Evolutionary conservation across 2,113 vertebrate species (phyloP).

Genomic region (Regulus satrapa): DNA sequence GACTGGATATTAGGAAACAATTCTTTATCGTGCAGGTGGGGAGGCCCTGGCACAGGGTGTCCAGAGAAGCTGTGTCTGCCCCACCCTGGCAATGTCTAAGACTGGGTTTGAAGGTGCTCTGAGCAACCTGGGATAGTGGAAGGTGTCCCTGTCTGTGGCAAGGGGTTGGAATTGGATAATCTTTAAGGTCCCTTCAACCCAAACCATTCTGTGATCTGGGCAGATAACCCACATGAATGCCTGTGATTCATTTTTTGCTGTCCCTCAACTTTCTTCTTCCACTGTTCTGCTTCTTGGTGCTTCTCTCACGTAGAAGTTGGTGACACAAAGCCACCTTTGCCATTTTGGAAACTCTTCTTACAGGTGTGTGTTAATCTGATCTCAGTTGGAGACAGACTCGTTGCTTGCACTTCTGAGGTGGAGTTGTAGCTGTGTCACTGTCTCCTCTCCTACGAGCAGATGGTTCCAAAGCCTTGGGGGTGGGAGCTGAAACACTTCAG

Average conservation of each 20-base stretch:
- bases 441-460: background rate
- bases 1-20: background rate
- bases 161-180: rapidly evolving
- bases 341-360: background rate
- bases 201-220: background rate
- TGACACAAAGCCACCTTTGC: background rate
- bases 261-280: background rate
- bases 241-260: background rate
- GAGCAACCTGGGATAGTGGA: background rate
- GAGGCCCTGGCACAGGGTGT: background rate
- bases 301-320: rapidly evolving
- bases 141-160: background rate
- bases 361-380: background rate
- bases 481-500: background rate
- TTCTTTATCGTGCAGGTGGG: background rate
- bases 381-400: background rate
- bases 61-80: background rate
- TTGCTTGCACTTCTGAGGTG: background rate
- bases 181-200: background rate
- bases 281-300: background rate
- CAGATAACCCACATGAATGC: background rate
- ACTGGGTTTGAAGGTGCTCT: background rate
- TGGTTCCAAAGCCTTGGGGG: background rate
- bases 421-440: background rate
- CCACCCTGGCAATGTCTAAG: background rate